Conservation (phyloP, 2,113 vertebrate genomes). For the Spea bombifrons region DNA sequence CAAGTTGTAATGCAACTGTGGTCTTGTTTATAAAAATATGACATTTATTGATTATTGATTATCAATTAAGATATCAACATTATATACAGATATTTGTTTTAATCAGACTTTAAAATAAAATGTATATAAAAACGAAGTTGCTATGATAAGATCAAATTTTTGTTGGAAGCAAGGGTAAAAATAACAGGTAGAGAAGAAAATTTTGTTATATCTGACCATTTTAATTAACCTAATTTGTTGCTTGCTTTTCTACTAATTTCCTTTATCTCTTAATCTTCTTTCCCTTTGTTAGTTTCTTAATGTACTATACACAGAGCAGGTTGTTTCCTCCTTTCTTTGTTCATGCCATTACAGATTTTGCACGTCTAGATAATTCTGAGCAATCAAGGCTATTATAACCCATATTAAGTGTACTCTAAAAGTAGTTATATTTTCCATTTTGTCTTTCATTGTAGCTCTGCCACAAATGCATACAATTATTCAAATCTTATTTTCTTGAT, state of each 20-base stretch:
- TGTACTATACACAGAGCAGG: conserved; percentile 40
- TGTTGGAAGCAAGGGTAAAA: not conserved
- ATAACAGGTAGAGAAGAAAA: conserved; percentile 40
- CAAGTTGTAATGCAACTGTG: too few species aligned
- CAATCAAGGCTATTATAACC: conserved; percentile 48
- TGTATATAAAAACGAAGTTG: not conserved
- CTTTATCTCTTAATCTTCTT: conserved; percentile 44
- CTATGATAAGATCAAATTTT: not conserved
- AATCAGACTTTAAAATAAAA: too few species aligned
- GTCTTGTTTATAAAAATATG: too few species aligned
- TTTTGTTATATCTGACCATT: conserved; percentile 51
- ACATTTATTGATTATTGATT: too few species aligned
- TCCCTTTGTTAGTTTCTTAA: conserved; percentile 53
- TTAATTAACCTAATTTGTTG: conserved; percentile 53
- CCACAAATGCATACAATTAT: conserved; percentile 47
- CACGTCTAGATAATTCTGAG: conserved; percentile 47
- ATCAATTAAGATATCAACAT: too few species aligned
- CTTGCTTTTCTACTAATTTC: conserved; percentile 49
- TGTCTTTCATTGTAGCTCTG: conserved; percentile 39
- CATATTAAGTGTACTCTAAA: conserved; percentile 49
- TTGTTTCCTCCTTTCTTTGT: conserved; percentile 23
- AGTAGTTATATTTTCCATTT: conserved; percentile 48
- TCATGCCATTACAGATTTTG: conserved; percentile 47
- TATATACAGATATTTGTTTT: too few species aligned
- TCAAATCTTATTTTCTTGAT: conserved; percentile 47